These are phyloP conservation scores for Perizoma flavofasciatum DNA, from an alignment of 2,888 invertebrate species.

Conservation along the genomic window DNA sequence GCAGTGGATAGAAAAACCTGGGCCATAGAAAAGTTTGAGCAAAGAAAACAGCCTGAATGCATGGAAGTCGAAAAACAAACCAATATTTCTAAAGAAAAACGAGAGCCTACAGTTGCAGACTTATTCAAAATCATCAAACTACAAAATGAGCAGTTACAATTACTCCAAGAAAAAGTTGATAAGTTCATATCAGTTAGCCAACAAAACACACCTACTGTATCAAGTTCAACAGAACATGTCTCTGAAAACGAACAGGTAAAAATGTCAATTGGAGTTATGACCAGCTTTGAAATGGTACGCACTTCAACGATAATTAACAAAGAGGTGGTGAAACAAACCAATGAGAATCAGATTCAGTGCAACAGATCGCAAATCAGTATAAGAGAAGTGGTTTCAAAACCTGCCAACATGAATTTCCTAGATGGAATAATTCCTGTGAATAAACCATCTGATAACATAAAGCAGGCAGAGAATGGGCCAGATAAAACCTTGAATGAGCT, in stretches of 20 bases:
- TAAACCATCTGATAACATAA: slow-evolving; percentile 26
- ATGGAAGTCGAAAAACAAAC: slow-evolving; percentile 62
- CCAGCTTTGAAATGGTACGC: slow-evolving; percentile 86
- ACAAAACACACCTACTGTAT: slow-evolving; percentile 51
- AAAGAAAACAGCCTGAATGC: slow-evolving; percentile 50
- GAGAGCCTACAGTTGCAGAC: slow-evolving; percentile 83
- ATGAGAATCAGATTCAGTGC: slow-evolving; percentile 70
- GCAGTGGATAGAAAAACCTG: slow-evolving; percentile 68
- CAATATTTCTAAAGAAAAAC: slow-evolving; percentile 63
- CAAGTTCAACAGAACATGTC: slow-evolving; percentile 61
- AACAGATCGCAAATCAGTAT: slow-evolving; percentile 74
- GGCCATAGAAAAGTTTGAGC: slow-evolving; percentile 67
- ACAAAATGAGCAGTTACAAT: slow-evolving; percentile 86
- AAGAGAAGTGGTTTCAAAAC: slow-evolving; percentile 66
- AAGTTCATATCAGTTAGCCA: slow-evolving; percentile 69
- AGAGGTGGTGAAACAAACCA: slow-evolving; percentile 61
- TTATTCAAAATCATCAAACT: slow-evolving; percentile 86
- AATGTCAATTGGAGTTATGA: slow-evolving; percentile 89
- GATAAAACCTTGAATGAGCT: slow-evolving; percentile 75
- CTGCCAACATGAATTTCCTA: slow-evolving; percentile 68
- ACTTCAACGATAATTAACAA: slow-evolving; percentile 77
- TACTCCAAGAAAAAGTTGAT: slow-evolving; percentile 86
- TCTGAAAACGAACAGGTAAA: slow-evolving; percentile 73
- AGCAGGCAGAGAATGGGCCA: slow-evolving; percentile 48
- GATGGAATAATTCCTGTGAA: slow-evolving; percentile 68